These are phyloP conservation scores for Notodonta dromedarius DNA, from an alignment of 2,888 invertebrate species.

Conservation along the genomic window DNA sequence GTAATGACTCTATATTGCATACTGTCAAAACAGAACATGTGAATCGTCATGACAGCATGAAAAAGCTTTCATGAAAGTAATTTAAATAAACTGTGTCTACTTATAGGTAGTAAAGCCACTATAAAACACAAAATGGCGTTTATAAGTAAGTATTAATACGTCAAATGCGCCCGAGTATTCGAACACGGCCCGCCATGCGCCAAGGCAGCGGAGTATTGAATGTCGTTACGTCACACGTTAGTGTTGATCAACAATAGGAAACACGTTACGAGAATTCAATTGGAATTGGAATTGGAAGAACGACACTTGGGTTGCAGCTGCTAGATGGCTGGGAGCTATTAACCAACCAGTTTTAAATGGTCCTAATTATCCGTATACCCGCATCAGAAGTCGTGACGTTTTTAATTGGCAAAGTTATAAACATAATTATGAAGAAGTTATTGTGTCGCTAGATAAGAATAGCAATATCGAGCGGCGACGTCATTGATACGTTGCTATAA, in stretches of 20 bases:
- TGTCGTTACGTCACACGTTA: conserved; percentile 39
- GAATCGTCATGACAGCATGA: too few relatives aligned
- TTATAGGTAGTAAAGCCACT: too few relatives aligned
- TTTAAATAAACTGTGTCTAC: too few relatives aligned
- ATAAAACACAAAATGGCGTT: too few relatives aligned
- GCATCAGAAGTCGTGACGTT: background rate
- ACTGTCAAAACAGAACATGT: too few relatives aligned
- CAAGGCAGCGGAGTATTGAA: conserved; percentile 24
- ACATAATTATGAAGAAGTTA: background rate
- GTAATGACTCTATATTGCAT: too few relatives aligned
- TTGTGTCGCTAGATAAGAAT: background rate
- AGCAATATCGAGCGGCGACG: background rate
- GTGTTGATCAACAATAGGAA: conserved; percentile 44
- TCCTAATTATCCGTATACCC: background rate
- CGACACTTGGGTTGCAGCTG: conserved; percentile 34
- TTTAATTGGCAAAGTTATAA: background rate
- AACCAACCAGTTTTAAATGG: background rate
- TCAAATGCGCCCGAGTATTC: background rate
- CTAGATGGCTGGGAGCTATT: conserved; percentile 11
- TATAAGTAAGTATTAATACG: background rate
- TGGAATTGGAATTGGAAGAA: too few relatives aligned
- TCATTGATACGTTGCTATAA: background rate
- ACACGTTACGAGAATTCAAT: conserved; percentile 37
- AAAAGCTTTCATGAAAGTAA: too few relatives aligned
- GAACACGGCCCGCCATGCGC: background rate